Percentiles rank a stretch among this genome's conserved stretches.
Evolutionary conservation across 2,113 vertebrate genomes (phyloP).

Genomic region (Oreochromis aureus): DNA sequence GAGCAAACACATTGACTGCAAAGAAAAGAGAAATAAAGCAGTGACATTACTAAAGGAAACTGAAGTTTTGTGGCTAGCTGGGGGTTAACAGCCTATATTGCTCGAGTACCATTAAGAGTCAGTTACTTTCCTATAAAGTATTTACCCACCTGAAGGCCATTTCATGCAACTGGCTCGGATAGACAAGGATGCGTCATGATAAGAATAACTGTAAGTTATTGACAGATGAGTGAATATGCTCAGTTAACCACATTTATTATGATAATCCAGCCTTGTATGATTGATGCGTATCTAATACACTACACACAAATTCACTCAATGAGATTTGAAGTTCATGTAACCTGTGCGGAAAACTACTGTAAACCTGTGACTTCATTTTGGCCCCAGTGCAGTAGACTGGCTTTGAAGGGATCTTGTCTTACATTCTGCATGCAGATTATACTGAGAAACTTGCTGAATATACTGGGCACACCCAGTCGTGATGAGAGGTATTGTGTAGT

Average conservation of each 20-base stretch:
- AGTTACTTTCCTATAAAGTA: background rate
- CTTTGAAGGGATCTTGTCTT: background rate
- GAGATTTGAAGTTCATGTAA: background rate
- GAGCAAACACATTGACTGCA: background rate
- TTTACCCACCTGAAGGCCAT: background rate
- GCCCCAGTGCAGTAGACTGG: background rate
- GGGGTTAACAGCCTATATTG: background rate
- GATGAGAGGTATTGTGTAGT: background rate
- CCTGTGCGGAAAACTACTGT: background rate
- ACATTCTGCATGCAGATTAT: background rate
- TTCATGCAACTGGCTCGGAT: background rate
- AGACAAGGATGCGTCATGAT: background rate
- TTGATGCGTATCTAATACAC: rapidly evolving
- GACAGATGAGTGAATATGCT: background rate
- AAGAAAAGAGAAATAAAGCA: background rate
- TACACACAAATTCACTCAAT: background rate
- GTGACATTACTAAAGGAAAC: background rate
- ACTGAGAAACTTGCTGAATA: background rate
- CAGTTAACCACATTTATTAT: background rate
- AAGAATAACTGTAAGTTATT: background rate
- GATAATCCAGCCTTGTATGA: background rate
- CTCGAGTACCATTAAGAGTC: background rate
- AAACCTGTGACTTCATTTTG: background rate
- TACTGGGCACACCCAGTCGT: background rate
- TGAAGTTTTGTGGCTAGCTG: background rate